Evolutionary conservation across 2,113 vertebrate species (phyloP).

Genomic region (Callocephalon fimbriatum): DNA sequence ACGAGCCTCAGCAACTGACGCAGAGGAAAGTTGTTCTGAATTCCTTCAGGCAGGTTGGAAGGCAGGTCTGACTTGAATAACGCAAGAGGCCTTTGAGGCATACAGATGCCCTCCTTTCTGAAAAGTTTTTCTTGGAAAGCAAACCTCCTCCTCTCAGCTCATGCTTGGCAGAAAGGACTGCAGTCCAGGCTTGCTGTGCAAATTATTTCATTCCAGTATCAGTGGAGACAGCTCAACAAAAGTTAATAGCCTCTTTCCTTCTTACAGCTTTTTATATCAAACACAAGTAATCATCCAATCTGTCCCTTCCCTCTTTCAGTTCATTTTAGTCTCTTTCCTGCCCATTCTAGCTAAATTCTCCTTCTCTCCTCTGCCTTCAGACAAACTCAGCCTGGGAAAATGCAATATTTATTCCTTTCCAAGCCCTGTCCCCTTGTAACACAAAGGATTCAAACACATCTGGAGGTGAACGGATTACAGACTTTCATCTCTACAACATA

Average conservation of each 20-base stretch:
- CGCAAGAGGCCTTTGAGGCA: slow-evolving; percentile 67
- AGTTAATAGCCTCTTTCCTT: not conserved
- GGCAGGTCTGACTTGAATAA: slow-evolving; percentile 68
- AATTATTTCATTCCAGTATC: not conserved
- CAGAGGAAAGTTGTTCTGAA: slow-evolving; percentile 72
- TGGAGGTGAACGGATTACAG: not conserved
- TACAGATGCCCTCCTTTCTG: slow-evolving; percentile 71
- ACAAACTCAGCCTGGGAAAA: not conserved
- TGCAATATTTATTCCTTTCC: slow-evolving; percentile 53
- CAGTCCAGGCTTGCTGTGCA: not conserved
- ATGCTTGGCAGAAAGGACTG: slow-evolving; percentile 34
- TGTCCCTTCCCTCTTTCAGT: not conserved
- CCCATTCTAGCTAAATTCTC: not conserved
- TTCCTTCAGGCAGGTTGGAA: slow-evolving; percentile 76
- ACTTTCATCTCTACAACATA: not conserved
- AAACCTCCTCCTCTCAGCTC: slow-evolving; percentile 45
- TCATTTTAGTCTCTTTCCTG: not conserved
- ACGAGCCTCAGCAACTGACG: slow-evolving; percentile 58
- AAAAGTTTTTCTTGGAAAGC: slow-evolving; percentile 71
- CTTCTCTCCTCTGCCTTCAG: not conserved
- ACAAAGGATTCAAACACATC: not conserved
- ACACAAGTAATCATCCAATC: not conserved
- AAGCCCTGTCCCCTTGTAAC: not conserved
- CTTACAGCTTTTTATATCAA: not conserved
- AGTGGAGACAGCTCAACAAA: slow-evolving; percentile 34